phyloP scores from a whole-genome alignment of 1,140 invertebrate species.

The Drosophila simulans region DNA sequence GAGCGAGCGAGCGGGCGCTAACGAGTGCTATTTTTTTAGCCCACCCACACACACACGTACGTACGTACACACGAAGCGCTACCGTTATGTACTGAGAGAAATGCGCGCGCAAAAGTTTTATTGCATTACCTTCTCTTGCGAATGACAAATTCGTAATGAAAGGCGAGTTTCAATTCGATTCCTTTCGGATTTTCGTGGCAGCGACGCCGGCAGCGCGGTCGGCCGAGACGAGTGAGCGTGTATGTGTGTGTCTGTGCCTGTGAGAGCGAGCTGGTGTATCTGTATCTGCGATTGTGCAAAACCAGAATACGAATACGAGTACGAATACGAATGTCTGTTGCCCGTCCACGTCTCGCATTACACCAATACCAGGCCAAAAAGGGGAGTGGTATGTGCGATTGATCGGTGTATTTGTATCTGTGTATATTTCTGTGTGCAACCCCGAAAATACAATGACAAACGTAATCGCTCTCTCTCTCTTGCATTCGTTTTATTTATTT shows the following conservation, averaged over 20 bases:
- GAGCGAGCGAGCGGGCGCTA: constrained; percentile 5
- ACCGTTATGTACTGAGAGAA: constrained; percentile 59
- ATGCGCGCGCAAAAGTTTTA: constrained; percentile 83
- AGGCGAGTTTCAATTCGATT: constrained; percentile 81
- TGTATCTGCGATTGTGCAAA: constrained; percentile 80
- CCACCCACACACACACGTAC: constrained; percentile 65
- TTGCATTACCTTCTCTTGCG: constrained; percentile 84
- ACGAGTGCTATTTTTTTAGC: constrained; percentile 69
- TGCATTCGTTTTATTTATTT: constrained; percentile 78
- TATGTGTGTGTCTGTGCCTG: constrained; percentile 7
- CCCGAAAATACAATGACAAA: constrained; percentile 82
- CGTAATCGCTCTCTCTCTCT: constrained; percentile 46
- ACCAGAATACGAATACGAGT: constrained; percentile 76
- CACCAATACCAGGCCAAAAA: constrained; percentile 55
- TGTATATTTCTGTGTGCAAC: constrained; percentile 60
- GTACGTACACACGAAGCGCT: constrained; percentile 30
- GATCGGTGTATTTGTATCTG: constrained; percentile 44
- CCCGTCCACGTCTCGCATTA: constrained; percentile 72
- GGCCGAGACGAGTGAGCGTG: constrained; percentile 12
- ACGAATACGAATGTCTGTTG: constrained; percentile 63
- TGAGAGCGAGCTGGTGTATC: constrained; percentile 32
- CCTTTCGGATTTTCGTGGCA: constrained; percentile 60
- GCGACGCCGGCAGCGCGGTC: constrained; percentile 32
- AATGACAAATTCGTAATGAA: constrained; percentile 85
- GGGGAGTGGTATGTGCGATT: constrained; percentile 76